A percentile compares a stretch with the other conserved stretches of the same genome.
Conservation (phyloP, 1,140 invertebrate genomes). For the Panagrolaimus sp. region DNA sequence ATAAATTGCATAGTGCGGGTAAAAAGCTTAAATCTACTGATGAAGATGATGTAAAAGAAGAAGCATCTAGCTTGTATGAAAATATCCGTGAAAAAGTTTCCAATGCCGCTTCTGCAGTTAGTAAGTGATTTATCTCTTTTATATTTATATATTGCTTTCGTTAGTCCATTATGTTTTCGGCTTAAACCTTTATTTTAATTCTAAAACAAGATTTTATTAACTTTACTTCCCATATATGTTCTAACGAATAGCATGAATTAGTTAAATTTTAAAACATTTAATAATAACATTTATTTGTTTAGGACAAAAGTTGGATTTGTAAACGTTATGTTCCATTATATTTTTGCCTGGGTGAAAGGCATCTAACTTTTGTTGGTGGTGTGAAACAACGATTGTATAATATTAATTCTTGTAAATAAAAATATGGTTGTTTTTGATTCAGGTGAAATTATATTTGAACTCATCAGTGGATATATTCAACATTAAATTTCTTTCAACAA, state of each 20-base stretch:
- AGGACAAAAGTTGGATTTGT: slow-evolving; percentile 17
- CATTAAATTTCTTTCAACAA: slow-evolving; percentile 10
- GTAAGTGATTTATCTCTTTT: slow-evolving; percentile 5
- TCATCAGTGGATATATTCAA: background rate
- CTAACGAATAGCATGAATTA: no score
- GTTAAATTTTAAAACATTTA: no score
- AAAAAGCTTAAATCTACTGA: background rate
- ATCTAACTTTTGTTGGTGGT: slow-evolving; percentile 7
- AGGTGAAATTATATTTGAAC: slow-evolving; percentile 9
- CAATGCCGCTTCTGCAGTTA: slow-evolving; percentile 6
- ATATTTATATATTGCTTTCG: no score
- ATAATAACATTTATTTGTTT: background rate
- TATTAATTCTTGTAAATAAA: background rate
- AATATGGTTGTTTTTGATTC: slow-evolving; percentile 15
- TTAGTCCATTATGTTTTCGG: no score
- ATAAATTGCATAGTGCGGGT: slow-evolving; percentile 3
- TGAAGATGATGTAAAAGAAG: background rate
- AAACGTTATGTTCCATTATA: background rate
- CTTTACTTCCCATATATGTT: no score
- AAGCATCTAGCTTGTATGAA: background rate
- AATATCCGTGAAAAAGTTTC: background rate
- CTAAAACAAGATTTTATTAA: no score
- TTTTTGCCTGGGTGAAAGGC: background rate
- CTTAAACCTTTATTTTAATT: no score
- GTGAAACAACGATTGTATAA: background rate